Evolutionary conservation across 2,113 vertebrate genomes (phyloP), one percentile per base, ranked within the genome.

Genomic region (Anoura caudifer): DNA sequence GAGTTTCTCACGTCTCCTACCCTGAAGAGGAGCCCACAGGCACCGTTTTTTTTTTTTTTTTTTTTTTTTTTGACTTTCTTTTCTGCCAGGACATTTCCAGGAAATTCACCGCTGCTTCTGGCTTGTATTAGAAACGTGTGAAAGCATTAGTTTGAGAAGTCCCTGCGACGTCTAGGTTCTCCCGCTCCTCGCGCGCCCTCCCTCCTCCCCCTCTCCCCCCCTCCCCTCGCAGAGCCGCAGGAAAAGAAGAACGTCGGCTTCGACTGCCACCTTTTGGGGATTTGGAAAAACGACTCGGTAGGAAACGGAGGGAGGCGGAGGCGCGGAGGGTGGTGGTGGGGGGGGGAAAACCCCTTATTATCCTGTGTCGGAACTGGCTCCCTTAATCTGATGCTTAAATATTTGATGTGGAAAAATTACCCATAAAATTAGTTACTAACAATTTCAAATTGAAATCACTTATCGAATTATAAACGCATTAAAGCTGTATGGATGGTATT

Each of bases 251-350:
- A 98, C 94, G 91, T 72, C 98, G 97, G 98, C 98, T 99, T 99
- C 99, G 99, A 99, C 99, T 99, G 99, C 99, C 99, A 99, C 99
- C 99, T 99, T 99, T 99, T 99, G 99, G 99, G 99, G 98, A 98
- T 98, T 98, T 98, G 97, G 98, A 98, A 98, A 99, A 99, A 97
- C 91, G 96, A 95, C 97, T 95, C 95, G 93, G 97, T 97, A 97
- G 97, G 97, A 96, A 91, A 50, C 84, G 38, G 61, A 65, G 88
- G 69, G 88, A 94, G 95, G 97, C 85, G 94, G 95, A 82, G 95
- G 89, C 82, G 45, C 65, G 1, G 43, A 94, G 82, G 92, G 28
- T 43, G 86, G n/a, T n/a, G n/a, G n/a, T n/a, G n/a, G n/a, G n/a
- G 50, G 85, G 95, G 96, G 90, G 50, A 38, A 97, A 97, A 72